Conservation (phyloP, 2,888 invertebrate genomes). For the Sinohyriopsis cumingii region DNA sequence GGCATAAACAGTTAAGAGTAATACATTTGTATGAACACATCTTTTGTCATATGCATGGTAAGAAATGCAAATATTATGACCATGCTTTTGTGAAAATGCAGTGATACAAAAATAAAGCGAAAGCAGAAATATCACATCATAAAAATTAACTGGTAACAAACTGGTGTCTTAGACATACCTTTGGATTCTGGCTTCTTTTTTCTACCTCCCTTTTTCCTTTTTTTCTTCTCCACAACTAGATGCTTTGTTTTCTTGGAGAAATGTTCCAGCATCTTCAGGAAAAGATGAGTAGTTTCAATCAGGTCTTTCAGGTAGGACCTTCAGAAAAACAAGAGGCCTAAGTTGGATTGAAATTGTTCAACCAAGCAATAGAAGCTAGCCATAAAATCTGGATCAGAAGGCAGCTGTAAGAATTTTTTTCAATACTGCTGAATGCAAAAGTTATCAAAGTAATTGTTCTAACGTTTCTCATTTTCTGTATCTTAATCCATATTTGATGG, state of each 20-base stretch:
- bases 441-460: too few species aligned
- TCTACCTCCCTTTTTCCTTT: constrained; percentile 74
- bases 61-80: background rate
- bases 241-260: constrained; percentile 72
- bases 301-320: constrained; percentile 89
- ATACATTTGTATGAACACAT: too few species aligned
- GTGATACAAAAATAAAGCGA: too few species aligned
- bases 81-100: background rate
- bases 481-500: too few species aligned
- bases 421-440: too few species aligned
- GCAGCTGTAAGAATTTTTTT: too few species aligned
- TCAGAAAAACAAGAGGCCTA: background rate
- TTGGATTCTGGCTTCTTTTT: constrained; percentile 58
- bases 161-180: constrained; percentile 2
- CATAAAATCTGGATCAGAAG: too few species aligned
- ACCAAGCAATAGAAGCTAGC: too few species aligned
- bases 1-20: too few species aligned
- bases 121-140: background rate
- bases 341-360: background rate
- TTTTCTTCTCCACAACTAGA: constrained; percentile 68
- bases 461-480: too few species aligned
- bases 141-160: background rate
- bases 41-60: too few species aligned
- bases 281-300: constrained; percentile 90
- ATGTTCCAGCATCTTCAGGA: constrained; percentile 89